These are phyloP conservation scores for Climacteris rufus DNA, from an alignment of 2,113 vertebrate genomes.

Conservation along the genomic window DNA sequence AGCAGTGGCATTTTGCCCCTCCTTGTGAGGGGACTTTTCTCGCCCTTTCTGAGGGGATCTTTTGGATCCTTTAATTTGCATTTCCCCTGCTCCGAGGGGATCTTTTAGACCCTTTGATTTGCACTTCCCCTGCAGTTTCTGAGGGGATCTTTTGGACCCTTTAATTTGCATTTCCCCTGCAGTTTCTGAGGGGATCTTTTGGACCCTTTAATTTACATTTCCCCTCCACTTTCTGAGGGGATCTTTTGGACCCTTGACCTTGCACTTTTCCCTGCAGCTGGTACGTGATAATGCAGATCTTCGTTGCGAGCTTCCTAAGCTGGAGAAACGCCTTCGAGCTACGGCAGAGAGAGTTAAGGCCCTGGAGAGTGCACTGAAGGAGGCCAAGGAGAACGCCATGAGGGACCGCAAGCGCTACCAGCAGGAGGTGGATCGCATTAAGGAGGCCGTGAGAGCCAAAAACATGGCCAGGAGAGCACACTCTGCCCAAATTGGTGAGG, in stretches of 20 bases:
- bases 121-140: no score
- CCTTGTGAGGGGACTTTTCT: background rate
- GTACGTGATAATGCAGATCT: constrained; percentile 93
- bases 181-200: background rate
- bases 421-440: constrained; percentile 95
- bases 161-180: no score
- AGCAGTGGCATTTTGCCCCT: fast-evolving
- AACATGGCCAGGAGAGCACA: constrained; percentile 88
- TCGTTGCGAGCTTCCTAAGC: constrained; percentile 92
- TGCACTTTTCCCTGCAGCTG: constrained; percentile 71
- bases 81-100: no score
- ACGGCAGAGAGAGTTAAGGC: constrained; percentile 89
- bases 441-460: constrained; percentile 90
- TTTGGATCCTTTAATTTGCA: no score
- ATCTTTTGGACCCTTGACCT: background rate
- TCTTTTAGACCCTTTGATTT: no score
- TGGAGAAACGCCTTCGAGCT: constrained; percentile 90
- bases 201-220: background rate
- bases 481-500: constrained; percentile 88
- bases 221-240: no score
- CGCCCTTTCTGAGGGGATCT: background rate
- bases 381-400: constrained; percentile 91
- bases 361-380: constrained; percentile 89
- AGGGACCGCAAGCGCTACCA: constrained; percentile 92
- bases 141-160: background rate